Base-by-base conservation (phyloP, 2,113 vertebrate species). In the Ascaphus truei region DNA sequence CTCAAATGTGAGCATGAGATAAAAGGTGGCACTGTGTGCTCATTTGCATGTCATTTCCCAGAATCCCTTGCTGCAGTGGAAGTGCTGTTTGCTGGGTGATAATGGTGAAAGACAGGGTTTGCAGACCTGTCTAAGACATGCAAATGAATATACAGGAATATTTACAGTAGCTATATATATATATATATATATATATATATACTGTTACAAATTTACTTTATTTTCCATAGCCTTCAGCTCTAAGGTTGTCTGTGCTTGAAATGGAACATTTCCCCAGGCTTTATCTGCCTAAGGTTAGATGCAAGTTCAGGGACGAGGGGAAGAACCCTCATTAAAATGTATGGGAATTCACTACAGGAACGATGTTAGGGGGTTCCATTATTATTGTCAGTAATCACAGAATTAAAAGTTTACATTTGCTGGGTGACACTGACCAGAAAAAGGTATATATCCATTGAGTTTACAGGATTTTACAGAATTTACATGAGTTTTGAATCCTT, bases 311-410 rank as follows among this genome's bases (percentile, higher is more conserved):
- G 7, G 43, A 62, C 59, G 39, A 62, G 59, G 47, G 59, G 59
- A 37, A 62, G 27, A 47, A 62, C 41, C 39, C 39, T 62, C 59
- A 62, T 62, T 62, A 62, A 62, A 62, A 62, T 43, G 16, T 62
- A 47, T 47, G 11, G 43, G 25, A 39, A 62, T 62, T 62, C 41
- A 62, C 47, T 62, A 47, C 47, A 62, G 47, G 47, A 47, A 47
- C 39, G 45, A 62, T 31, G 59, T 47, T 62, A 62, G 47, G 9
- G 43, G 15, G 45, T 43, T n/a, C 23, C n/a, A n/a, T n/a, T n/a
- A 62, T 62, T 26, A 47, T 62, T 20, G 43, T 62, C 47, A 41
- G 29, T 45, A 61, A 10, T 15, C 58, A 45, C 37, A 62, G 30
- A 47, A 26, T 47, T 30, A 62, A 47, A 43, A 47, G 39, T 47